Percentiles rank a stretch among this genome's conserved stretches.
phyloP scores from a whole-genome alignment of 2,797 vertebrate species.

The Sebastes iracundus region DNA sequence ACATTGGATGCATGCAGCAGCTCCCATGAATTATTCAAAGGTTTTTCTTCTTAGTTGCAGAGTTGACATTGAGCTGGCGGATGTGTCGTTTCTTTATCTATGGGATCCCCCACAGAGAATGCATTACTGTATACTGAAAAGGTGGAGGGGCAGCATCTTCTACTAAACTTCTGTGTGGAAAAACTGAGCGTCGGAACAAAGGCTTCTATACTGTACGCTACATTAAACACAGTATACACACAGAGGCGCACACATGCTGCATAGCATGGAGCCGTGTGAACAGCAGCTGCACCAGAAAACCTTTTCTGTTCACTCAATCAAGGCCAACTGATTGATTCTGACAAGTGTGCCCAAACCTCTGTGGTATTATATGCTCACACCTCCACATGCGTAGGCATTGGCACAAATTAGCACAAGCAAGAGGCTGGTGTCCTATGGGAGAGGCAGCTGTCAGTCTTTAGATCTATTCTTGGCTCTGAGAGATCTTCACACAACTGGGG shows the following conservation, averaged over 20 bases:
- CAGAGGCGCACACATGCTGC: background rate
- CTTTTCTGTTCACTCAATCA: slow-evolving; percentile 43
- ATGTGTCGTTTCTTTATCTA: slow-evolving; percentile 31
- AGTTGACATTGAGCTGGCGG: slow-evolving; percentile 61
- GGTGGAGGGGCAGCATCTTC: background rate
- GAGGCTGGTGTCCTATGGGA: slow-evolving; percentile 67
- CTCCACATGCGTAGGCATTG: slow-evolving; percentile 63
- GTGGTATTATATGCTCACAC: slow-evolving; percentile 58
- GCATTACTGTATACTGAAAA: slow-evolving; percentile 5
- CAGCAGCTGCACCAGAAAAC: slow-evolving; percentile 32
- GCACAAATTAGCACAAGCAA: slow-evolving; percentile 73
- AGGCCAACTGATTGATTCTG: slow-evolving; percentile 37
- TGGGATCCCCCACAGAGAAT: slow-evolving; percentile 24
- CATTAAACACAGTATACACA: background rate
- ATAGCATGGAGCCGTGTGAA: background rate
- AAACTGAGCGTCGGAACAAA: slow-evolving; percentile 11
- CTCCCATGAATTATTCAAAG: slow-evolving; percentile 68
- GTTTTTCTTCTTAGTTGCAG: slow-evolving; percentile 45
- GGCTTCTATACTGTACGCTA: background rate
- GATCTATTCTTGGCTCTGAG: slow-evolving; percentile 72
- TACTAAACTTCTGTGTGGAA: background rate
- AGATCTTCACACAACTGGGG: slow-evolving; percentile 44
- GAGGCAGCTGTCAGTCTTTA: slow-evolving; percentile 74
- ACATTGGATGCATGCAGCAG: slow-evolving; percentile 37
- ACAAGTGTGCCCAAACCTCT: slow-evolving; percentile 56